Conservation (phyloP, 2,113 vertebrate genomes). For the Nannospalax galili region DNA sequence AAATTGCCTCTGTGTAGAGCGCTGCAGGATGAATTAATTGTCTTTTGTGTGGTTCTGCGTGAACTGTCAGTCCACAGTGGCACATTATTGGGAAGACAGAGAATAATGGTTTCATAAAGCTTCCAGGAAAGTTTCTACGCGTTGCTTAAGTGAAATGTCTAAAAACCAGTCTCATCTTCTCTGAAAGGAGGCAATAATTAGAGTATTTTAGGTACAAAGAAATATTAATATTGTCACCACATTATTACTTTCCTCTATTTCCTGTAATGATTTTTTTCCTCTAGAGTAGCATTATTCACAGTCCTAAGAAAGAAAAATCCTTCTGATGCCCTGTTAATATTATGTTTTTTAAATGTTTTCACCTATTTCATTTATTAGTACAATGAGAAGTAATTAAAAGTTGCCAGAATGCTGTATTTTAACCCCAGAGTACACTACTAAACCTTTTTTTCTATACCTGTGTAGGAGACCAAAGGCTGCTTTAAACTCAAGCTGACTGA, state of each 20-base stretch:
- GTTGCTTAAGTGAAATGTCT: constrained; percentile 8
- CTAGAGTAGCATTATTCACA: background rate
- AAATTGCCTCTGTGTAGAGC: constrained; percentile 44
- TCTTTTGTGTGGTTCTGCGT: constrained; percentile 47
- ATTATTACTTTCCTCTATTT: constrained; percentile 7
- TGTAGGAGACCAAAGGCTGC: too few relatives aligned
- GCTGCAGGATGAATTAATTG: constrained; percentile 65
- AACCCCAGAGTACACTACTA: background rate
- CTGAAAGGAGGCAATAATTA: background rate
- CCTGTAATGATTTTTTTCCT: background rate
- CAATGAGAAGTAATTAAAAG: background rate
- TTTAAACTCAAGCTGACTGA: background rate
- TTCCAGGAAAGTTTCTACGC: constrained; percentile 52
- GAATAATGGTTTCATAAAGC: constrained; percentile 65
- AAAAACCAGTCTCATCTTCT: constrained; percentile 1
- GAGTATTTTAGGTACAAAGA: background rate
- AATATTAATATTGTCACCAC: background rate
- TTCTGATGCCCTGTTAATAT: background rate
- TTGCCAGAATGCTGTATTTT: background rate
- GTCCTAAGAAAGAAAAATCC: background rate
- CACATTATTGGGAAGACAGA: constrained; percentile 51
- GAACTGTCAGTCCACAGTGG: constrained; percentile 53
- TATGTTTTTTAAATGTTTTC: constrained; percentile 35
- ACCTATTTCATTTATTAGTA: background rate
- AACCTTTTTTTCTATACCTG: background rate